Conservation (phyloP, 2,888 invertebrate genomes). For the Luffia ferchaultella region DNA sequence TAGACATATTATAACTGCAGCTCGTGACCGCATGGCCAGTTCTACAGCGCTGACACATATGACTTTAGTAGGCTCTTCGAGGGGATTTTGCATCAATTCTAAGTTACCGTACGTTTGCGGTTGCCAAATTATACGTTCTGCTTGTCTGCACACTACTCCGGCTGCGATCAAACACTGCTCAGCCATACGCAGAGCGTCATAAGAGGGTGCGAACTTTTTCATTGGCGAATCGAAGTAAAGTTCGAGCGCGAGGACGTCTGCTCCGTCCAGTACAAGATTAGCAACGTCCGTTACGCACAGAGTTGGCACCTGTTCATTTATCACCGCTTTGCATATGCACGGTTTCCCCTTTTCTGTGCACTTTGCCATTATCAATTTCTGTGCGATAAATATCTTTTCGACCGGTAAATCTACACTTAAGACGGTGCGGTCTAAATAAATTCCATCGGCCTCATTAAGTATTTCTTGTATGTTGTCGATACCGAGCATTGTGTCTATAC, state of each 20-base stretch:
- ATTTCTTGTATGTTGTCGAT: conserved; percentile 74
- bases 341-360: conserved; percentile 87
- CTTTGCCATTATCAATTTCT: conserved; percentile 85
- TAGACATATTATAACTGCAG: conserved; percentile 73
- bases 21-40: conserved; percentile 39
- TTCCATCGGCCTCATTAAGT: conserved; percentile 79
- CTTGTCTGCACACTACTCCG: conserved; percentile 82
- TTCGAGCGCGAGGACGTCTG: conserved; percentile 86
- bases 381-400: conserved; percentile 87
- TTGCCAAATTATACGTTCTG: conserved; percentile 87
- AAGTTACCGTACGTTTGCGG: conserved; percentile 80
- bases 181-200: conserved; percentile 43
- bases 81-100: conserved; percentile 62
- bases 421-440: conserved; percentile 87
- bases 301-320: conserved; percentile 83
- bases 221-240: conserved; percentile 54
- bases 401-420: conserved; percentile 87
- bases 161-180: conserved; percentile 77
- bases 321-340: conserved; percentile 86
- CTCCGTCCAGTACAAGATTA: conserved; percentile 89
- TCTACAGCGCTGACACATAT: conserved; percentile 47
- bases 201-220: conserved; percentile 34
- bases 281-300: conserved; percentile 87
- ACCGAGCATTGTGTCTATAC: conserved; percentile 39
- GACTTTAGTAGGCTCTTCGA: conserved; percentile 63